phyloP scores from a whole-genome alignment of 2,888 invertebrate genomes.

The Tipula unca region DNA sequence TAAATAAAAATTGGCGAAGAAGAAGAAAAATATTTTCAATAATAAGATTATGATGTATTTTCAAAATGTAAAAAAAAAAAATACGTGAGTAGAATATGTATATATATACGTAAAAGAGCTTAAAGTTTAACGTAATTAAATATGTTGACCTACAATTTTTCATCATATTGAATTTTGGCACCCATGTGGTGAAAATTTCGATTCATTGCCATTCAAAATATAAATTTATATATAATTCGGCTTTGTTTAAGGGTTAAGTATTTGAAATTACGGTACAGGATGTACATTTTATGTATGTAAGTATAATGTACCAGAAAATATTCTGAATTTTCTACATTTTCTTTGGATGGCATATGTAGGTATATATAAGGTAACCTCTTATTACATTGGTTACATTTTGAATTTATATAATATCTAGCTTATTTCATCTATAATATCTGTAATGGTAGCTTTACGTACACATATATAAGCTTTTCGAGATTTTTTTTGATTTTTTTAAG shows the following conservation, averaged over 20 bases:
- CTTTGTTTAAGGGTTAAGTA: not conserved
- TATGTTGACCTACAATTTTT: not conserved
- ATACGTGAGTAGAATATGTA: not conserved
- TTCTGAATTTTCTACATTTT: not conserved
- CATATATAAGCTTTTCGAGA: not conserved
- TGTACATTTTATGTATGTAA: not conserved
- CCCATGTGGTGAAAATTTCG: not conserved
- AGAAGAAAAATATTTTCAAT: not conserved
- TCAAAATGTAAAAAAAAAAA: not conserved
- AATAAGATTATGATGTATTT: not conserved
- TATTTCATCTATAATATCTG: not conserved
- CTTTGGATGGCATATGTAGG: not conserved
- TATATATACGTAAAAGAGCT: too few relatives aligned
- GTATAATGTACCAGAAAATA: not conserved
- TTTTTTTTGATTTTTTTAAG: not conserved
- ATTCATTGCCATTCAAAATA: not conserved
- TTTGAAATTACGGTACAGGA: not conserved
- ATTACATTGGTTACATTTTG: not conserved
- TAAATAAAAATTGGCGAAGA: not conserved
- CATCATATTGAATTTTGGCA: not conserved
- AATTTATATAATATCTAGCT: not conserved
- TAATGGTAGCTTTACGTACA: not conserved
- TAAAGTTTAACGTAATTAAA: not conserved
- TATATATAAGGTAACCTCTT: not conserved
- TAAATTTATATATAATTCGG: not conserved